These are phyloP conservation scores for Toxonevra muliebris DNA, from an alignment of 2,888 invertebrate species.

Conservation along the genomic window DNA sequence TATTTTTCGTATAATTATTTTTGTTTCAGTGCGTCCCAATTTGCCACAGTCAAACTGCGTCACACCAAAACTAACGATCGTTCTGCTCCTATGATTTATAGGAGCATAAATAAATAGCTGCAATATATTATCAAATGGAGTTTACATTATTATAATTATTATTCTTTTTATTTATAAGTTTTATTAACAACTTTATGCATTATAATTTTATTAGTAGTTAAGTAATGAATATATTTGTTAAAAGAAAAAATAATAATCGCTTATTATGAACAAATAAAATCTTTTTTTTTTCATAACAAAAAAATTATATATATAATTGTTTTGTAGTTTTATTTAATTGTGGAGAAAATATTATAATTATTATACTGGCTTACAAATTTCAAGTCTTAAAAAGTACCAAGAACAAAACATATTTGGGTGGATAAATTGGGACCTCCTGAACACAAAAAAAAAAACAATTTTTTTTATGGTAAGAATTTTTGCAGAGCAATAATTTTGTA, in stretches of 20 bases:
- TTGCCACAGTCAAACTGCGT: conserved; percentile 88
- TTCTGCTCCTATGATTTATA: conserved; percentile 77
- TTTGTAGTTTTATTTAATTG: not conserved
- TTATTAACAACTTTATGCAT: conserved; percentile 8
- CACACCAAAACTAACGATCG: conserved; percentile 88
- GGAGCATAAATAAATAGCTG: conserved; percentile 56
- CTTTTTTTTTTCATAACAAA: no score
- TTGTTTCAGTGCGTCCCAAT: conserved; percentile 79
- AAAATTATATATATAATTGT: not conserved
- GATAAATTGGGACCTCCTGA: no score
- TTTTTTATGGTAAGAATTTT: no score
- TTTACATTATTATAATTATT: conserved; percentile 15
- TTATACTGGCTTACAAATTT: no score
- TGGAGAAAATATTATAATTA: no score
- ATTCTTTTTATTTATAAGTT: conserved; percentile 10
- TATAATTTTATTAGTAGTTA: conserved; percentile 15
- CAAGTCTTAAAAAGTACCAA: no score
- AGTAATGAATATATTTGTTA: conserved; percentile 18
- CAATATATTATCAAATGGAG: conserved; percentile 17
- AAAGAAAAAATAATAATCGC: conserved; percentile 21
- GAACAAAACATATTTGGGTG: no score
- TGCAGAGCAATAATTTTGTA: no score
- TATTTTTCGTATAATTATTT: not conserved
- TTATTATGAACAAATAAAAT: conserved; percentile 27
- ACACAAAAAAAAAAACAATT: no score